Conservation (phyloP, 2,888 invertebrate species). For the Sussaba pulchella region DNA sequence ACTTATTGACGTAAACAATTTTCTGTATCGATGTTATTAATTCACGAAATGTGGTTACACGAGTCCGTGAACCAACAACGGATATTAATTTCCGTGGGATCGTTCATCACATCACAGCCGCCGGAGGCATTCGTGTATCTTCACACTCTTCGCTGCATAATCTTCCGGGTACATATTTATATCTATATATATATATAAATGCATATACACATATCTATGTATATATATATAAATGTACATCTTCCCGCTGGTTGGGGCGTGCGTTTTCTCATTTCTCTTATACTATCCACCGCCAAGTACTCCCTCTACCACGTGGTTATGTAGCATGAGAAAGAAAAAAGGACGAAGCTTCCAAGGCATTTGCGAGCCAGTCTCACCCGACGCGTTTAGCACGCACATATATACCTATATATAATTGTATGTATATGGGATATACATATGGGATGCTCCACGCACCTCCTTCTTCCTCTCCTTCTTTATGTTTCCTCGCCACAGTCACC, state of each 20-base stretch:
- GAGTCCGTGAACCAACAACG: slow-evolving; percentile 35
- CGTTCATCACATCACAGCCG: slow-evolving; percentile 60
- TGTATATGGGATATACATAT: background rate
- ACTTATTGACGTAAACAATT: no score
- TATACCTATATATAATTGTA: slow-evolving; percentile 39
- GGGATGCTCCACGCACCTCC: slow-evolving; percentile 30
- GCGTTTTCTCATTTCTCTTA: slow-evolving; percentile 24
- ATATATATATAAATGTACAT: slow-evolving; percentile 10
- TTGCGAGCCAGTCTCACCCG: slow-evolving; percentile 30
- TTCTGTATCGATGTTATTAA: no score
- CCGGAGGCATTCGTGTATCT: slow-evolving; percentile 59
- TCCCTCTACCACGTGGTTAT: background rate
- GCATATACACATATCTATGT: background rate
- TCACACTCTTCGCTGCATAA: slow-evolving; percentile 60
- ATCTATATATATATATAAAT: slow-evolving; percentile 6
- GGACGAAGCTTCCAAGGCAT: slow-evolving; percentile 51
- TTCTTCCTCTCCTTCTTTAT: slow-evolving; percentile 1
- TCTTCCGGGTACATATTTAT: slow-evolving; percentile 38
- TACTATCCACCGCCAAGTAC: background rate
- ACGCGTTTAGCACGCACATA: slow-evolving; percentile 59
- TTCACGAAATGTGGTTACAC: slow-evolving; percentile 14
- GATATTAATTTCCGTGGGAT: slow-evolving; percentile 60
- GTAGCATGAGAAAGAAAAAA: slow-evolving; percentile 26
- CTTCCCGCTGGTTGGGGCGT: slow-evolving; percentile 42
- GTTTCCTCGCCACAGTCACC: slow-evolving; percentile 24